Evolutionary conservation across 2,797 vertebrate species (phyloP), one percentile per base, ranked within the genome.

Genomic region (Dipus sagitta): DNA sequence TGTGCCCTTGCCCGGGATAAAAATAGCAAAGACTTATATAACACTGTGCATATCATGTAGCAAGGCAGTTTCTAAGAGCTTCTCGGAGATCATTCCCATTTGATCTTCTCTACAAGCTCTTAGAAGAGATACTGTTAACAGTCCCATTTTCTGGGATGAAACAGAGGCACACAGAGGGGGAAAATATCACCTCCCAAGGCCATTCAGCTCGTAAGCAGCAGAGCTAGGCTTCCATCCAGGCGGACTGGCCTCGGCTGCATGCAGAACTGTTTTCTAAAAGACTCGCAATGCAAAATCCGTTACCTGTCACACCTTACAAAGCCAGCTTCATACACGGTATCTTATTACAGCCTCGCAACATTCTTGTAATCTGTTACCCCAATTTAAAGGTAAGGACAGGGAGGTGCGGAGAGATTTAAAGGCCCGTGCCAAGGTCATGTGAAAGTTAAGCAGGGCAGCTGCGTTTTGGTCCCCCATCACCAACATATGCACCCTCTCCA

Each of bases 21-120:
- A 94, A 95, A 95, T 91, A 92, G 90, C 94, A 85, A 11, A 91
- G 34, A 67, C 87, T 96, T 96, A 85, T 2, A 70, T 90, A 96
- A 95, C 10, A 28, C 62, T 15, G 32, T 6, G 3, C 2, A 0
- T 24, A 70, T 70, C 78, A 5, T 2, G 81, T 20, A 34, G 79
- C 84, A 77, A 77, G 71, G 91, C 89, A 77, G 84, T 60, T 79
- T 83, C 82, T 58, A 42, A 83, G 58, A 38, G 30, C 60, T 88
- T 91, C 91, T 76, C 1, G 10, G 64, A 87, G 89, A 75, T 87
- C 30, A 54, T 24, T 68, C 23, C 71, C 38, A 65, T 92, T 90
- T 68, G 32, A 84, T 92, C 62, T 90, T 85, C 91, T 74, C 12
- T 60, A 42, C 15, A 79, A 72, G 80, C 28, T 92, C 78, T 91